Conservation (phyloP, 2,113 vertebrate genomes). For the Bungarus multicinctus region DNA sequence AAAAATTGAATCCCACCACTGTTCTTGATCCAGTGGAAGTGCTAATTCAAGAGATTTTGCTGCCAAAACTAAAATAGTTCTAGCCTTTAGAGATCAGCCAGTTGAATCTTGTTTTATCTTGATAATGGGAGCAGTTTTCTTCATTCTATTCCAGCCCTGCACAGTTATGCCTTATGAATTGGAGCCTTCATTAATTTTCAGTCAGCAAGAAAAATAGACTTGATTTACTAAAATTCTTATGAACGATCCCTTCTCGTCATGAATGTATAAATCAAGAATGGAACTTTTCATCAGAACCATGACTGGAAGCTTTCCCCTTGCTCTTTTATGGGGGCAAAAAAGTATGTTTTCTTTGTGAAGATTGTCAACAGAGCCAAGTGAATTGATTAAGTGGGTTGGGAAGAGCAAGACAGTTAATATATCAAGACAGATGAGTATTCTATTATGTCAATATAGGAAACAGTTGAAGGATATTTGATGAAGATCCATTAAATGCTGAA, state of each 20-base stretch:
- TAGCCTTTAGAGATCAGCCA: not conserved
- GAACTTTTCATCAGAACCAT: not conserved
- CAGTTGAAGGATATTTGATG: slow-evolving; percentile 12
- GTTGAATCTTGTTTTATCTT: not conserved
- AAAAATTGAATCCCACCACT: no score
- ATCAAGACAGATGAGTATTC: slow-evolving; percentile 8
- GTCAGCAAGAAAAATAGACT: not conserved
- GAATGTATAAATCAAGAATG: not conserved
- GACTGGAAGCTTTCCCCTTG: not conserved
- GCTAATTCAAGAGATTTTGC: not conserved
- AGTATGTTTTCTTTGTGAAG: not conserved
- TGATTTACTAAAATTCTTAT: not conserved
- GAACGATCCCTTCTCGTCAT: not conserved
- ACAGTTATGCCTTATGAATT: not conserved
- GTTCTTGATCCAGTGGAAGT: not conserved
- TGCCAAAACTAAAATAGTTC: not conserved
- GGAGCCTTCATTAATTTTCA: not conserved
- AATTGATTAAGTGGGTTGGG: slow-evolving; percentile 10
- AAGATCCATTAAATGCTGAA: not conserved
- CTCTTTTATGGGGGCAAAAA: not conserved
- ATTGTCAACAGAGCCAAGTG: not conserved
- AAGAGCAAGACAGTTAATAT: not conserved
- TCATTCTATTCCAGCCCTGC: not conserved
- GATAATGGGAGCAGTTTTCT: not conserved
- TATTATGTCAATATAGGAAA: not conserved